Evolutionary conservation across 2,888 invertebrate genomes (phyloP).

Genomic region (Brassicogethes aeneus): DNA sequence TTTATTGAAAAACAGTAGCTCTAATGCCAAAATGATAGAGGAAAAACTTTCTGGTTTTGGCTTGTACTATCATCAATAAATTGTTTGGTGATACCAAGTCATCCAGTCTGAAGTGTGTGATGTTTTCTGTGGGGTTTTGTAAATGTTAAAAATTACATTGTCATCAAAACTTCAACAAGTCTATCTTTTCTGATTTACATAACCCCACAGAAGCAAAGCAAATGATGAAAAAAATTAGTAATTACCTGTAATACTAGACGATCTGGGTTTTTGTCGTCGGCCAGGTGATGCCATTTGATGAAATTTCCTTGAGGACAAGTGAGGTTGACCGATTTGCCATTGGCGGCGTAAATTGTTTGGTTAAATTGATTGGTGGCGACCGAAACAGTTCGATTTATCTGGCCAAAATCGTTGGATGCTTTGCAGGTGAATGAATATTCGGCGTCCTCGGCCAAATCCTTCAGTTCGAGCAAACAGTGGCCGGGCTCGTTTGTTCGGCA

Average conservation of each 20-base stretch:
- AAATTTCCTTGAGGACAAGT: background rate
- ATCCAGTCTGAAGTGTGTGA: too few species aligned
- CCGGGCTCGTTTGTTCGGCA: constrained; percentile 51
- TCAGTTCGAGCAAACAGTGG: constrained; percentile 62
- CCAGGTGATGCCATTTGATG: background rate
- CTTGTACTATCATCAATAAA: too few species aligned
- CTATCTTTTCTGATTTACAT: too few species aligned
- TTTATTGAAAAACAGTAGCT: too few species aligned
- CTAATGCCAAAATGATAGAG: too few species aligned
- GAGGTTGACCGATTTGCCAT: background rate
- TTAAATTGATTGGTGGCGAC: background rate
- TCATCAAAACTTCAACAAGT: too few species aligned
- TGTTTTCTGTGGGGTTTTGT: too few species aligned
- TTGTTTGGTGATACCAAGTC: too few species aligned
- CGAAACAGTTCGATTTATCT: constrained; percentile 52
- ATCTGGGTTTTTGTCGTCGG: background rate
- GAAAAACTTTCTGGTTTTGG: too few species aligned
- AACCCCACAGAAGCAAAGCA: too few species aligned
- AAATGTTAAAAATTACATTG: too few species aligned
- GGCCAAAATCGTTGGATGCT: constrained; percentile 70
- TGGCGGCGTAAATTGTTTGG: background rate
- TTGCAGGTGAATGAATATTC: constrained; percentile 79
- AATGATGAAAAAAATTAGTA: too few species aligned
- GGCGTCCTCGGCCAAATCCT: constrained; percentile 66
- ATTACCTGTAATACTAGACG: background rate